Base-by-base conservation (phyloP, 2,113 vertebrate genomes). In the Ictalurus furcatus region DNA sequence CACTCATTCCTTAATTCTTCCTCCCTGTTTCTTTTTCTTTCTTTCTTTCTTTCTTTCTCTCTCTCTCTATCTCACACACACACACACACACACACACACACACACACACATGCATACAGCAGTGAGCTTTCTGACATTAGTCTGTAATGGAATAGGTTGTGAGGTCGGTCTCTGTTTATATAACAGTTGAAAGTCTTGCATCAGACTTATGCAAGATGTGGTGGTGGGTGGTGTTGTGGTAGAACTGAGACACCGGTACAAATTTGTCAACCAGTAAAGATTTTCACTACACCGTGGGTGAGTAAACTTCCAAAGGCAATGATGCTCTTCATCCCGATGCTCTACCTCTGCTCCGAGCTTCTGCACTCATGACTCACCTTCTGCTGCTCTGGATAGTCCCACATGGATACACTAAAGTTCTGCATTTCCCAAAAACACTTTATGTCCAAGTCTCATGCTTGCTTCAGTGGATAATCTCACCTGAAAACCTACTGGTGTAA, bases 181-280 rank as follows among this genome's bases (percentile, higher is more conserved):
- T 52, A 78, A 52, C 40, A 52, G 74, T 28, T 30, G 58, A 63
- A 74, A 73, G 52, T 87, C 59, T 87, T 80, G 14, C 74, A 67
- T 79, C 76, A 87, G 76, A 86, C 85, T 86, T 86, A 61, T 59
- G 73, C 71, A 86, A 86, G 54, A 58, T 12, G 28, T 52, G 61
- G 2, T 8, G 86, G 74, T 87, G 85, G 23, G 25, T 56, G 52
- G n/a, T 67, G 16, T 23, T 11, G n/a, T 34, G 56, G 34, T 65
- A 13, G 59, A 81, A 58, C 65, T n/a, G 48, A 25, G 40, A 82
- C 54, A 81, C 16, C 23, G 78, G 21, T 30, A 34, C 54, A 82
- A 82, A 82, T 82, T 82, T 82, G 80, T 59, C n/a, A 59, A 82
- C n/a, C 58, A 8, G 37, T 84, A 63, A 61, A 84, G 58, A 84